Evolutionary conservation across 2,113 vertebrate species (phyloP).

Genomic region (Cephalopterus ornatus): DNA sequence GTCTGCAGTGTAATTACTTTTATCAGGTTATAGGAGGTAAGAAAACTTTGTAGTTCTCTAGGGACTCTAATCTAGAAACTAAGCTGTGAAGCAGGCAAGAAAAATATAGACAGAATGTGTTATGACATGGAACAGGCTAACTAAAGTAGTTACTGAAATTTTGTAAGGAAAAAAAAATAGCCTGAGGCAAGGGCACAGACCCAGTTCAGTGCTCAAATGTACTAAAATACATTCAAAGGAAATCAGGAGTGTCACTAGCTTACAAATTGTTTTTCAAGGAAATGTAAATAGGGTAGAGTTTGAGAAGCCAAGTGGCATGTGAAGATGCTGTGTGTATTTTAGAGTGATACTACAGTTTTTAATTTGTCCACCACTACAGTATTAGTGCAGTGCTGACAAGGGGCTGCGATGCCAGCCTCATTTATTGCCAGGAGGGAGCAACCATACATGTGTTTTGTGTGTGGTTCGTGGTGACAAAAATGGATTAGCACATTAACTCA

Average conservation of each 20-base stretch:
- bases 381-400: background rate
- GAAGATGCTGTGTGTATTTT: background rate
- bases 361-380: rapidly evolving
- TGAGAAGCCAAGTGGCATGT: background rate
- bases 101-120: background rate
- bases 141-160: background rate
- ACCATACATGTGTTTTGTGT: rapidly evolving
- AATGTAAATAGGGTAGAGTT: background rate
- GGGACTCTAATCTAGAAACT: background rate
- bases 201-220: background rate
- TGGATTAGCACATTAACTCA: background rate
- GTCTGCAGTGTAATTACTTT: background rate
- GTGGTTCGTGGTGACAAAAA: background rate
- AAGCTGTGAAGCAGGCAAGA: background rate
- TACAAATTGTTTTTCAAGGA: background rate
- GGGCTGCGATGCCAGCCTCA: rapidly evolving
- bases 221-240: background rate
- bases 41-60: background rate
- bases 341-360: rapidly evolving
- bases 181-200: background rate
- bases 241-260: background rate
- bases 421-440: background rate
- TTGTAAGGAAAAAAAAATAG: background rate
- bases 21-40: background rate
- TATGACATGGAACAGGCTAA: background rate